phyloP scores from a whole-genome alignment of 2,797 vertebrate species.

The Megaceryle alcyon region DNA sequence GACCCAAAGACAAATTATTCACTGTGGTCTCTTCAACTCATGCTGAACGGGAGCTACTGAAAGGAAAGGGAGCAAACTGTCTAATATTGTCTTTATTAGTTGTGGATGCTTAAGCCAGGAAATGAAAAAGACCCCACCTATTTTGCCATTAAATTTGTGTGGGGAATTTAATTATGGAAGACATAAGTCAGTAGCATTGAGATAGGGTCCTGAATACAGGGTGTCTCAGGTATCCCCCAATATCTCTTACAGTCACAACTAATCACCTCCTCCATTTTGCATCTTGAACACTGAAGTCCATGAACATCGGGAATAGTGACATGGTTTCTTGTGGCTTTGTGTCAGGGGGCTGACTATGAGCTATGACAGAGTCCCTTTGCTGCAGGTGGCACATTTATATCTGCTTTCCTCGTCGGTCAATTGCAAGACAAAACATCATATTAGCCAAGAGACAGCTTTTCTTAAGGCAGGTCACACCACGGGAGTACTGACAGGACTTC shows the following conservation, averaged over 20 bases:
- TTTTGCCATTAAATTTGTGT: background rate
- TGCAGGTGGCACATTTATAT: background rate
- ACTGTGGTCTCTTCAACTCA: background rate
- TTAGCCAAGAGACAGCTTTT: background rate
- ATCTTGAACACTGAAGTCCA: background rate
- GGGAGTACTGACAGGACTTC: background rate
- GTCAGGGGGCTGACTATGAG: background rate
- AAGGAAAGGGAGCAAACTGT: background rate
- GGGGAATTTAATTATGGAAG: background rate
- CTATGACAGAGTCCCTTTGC: background rate
- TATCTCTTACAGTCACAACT: background rate
- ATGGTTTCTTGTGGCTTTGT: background rate
- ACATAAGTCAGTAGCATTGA: background rate
- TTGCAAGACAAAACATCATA: background rate
- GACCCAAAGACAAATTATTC: conserved; percentile 20
- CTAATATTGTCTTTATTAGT: background rate
- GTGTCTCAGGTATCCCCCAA: too few species aligned
- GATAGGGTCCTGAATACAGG: background rate
- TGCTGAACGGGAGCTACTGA: background rate
- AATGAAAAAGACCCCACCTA: background rate
- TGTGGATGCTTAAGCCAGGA: background rate
- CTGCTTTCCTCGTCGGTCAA: background rate
- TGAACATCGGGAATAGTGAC: background rate
- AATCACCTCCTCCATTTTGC: background rate
- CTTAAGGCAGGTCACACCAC: background rate